phyloP scores from a whole-genome alignment of 2,888 invertebrate species.

The Muscina levida region DNA sequence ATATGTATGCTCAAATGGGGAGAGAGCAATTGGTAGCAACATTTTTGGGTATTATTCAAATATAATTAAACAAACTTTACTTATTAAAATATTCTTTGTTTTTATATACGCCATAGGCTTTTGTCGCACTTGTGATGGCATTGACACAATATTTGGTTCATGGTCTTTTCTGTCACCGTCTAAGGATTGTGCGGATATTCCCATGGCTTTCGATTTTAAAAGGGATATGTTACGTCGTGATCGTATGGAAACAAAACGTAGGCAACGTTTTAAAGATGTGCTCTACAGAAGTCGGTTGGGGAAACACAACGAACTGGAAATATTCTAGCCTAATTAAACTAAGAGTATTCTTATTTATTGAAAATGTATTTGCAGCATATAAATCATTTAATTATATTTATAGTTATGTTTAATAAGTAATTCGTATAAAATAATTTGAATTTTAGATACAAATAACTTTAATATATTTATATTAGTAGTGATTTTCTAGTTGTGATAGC shows the following conservation, averaged over 20 bases:
- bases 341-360: too few species aligned
- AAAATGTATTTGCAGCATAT: too few species aligned
- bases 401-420: too few species aligned
- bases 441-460: too few species aligned
- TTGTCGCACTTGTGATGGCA: slow-evolving; percentile 76
- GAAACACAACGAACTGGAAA: neutral
- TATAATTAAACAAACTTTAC: neutral
- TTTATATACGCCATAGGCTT: slow-evolving; percentile 68
- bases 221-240: slow-evolving; percentile 75
- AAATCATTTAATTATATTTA: too few species aligned
- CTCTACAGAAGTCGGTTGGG: slow-evolving; percentile 58
- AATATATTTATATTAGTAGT: too few species aligned
- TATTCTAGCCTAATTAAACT: too few species aligned
- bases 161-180: slow-evolving; percentile 77
- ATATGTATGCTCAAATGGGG: slow-evolving; percentile 69
- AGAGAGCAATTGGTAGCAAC: slow-evolving; percentile 68
- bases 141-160: slow-evolving; percentile 77
- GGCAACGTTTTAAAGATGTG: slow-evolving; percentile 70
- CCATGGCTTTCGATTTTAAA: slow-evolving; percentile 74
- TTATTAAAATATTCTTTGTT: slow-evolving; percentile 7
- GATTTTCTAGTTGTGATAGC: too few species aligned
- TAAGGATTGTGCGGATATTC: slow-evolving; percentile 76
- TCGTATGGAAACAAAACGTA: slow-evolving; percentile 71
- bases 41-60: slow-evolving; percentile 73
- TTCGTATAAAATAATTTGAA: too few species aligned